phyloP scores from a whole-genome alignment of 37 sponge, comb jelly and placozoan species.

The Chondrosia reniformis region DNA sequence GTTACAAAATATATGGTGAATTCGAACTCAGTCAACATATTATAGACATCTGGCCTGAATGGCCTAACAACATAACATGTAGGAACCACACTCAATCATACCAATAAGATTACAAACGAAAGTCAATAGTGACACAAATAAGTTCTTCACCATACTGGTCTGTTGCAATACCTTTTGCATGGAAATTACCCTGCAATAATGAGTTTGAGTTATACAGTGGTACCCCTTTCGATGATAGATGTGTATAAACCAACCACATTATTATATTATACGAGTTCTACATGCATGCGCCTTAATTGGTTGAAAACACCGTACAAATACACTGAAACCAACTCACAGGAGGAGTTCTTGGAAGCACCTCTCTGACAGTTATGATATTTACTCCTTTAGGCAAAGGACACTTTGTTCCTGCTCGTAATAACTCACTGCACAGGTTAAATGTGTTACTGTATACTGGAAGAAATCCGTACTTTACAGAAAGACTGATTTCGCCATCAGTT shows the following conservation, averaged over 20 bases:
- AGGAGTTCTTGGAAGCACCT: neutral
- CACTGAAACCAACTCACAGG: neutral
- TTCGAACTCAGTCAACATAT: no score
- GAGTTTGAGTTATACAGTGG: no score
- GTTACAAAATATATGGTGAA: no score
- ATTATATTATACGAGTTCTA: no score
- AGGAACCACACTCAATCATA: no score
- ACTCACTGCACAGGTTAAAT: constrained; percentile 31
- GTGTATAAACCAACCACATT: no score
- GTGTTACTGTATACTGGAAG: constrained; percentile 4
- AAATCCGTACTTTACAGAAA: constrained; percentile 13
- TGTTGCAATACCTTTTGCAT: constrained; percentile 4
- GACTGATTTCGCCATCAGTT: constrained; percentile 20
- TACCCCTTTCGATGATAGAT: no score
- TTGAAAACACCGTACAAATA: no score
- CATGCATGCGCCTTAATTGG: no score
- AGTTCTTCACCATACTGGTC: constrained; percentile 37
- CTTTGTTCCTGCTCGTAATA: neutral
- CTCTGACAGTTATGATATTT: neutral
- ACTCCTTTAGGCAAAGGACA: constrained; percentile 41
- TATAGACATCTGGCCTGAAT: no score
- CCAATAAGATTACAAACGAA: constrained; percentile 18
- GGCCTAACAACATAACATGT: no score
- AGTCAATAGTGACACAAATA: constrained; percentile 19
- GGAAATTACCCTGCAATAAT: constrained; percentile 35